Percentiles rank a stretch among this genome's conserved stretches.
phyloP scores from a whole-genome alignment of 2,888 invertebrate species.

The Synanthedon formicaeformis region DNA sequence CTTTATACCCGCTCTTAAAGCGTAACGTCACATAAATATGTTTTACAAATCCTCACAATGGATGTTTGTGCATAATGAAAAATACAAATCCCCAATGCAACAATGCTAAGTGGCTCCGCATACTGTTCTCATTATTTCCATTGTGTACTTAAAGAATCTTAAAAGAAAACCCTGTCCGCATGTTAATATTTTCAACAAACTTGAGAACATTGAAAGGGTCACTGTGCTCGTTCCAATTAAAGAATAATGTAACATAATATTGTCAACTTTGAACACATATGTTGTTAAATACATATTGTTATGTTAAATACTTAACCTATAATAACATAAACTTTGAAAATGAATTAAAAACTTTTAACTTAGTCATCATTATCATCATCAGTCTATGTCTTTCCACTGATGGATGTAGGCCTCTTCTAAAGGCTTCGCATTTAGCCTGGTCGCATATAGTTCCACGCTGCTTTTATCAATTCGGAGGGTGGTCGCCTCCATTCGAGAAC shows the following conservation, averaged over 20 bases:
- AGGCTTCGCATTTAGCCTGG: too few relatives aligned
- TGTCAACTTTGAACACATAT: too few relatives aligned
- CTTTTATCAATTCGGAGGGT: too few relatives aligned
- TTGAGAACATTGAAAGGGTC: neutral
- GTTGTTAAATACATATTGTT: too few relatives aligned
- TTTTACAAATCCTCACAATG: neutral
- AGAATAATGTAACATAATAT: neutral
- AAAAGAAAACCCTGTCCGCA: constrained; percentile 4
- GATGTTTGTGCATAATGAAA: constrained; percentile 10
- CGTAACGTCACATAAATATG: neutral
- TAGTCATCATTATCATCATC: too few relatives aligned
- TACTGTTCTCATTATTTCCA: constrained; percentile 16
- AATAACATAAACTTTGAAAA: too few relatives aligned
- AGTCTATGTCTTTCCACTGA: too few relatives aligned
- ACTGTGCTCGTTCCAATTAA: neutral
- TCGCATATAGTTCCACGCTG: too few relatives aligned
- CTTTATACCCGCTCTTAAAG: neutral
- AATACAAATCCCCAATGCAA: constrained; percentile 12
- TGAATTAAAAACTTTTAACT: too few relatives aligned
- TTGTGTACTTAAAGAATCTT: constrained; percentile 14
- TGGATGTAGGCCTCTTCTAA: too few relatives aligned
- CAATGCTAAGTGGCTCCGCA: constrained; percentile 7
- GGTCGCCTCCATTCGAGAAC: too few relatives aligned
- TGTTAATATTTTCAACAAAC: neutral
- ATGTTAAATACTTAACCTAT: too few relatives aligned